Base-by-base conservation (phyloP, 2,797 vertebrate species). In the Enteromius mattozi region DNA sequence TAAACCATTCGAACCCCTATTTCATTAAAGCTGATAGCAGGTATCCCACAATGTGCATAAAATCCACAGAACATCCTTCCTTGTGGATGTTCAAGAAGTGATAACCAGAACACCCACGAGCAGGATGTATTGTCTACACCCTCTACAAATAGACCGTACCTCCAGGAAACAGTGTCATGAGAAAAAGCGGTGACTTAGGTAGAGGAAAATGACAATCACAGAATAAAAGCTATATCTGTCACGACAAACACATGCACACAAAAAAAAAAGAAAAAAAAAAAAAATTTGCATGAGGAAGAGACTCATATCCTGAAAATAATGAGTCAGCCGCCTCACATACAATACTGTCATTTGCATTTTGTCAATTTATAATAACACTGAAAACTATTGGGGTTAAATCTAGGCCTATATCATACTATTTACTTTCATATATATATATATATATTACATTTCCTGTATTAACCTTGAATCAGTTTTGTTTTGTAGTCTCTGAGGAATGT, bases 111-210 rank as follows among this genome's bases (percentile, higher is more conserved):
- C 80, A 86, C 86, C 69, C 78, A 82, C 63, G 61, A 83, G 84
- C 84, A 87, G 82, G 86, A 79, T 88, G 86, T 81, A 82, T 89
- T 89, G 88, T 89, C 86, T 84, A 83, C 80, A 85, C 47, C 13
- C 79, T 76, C 47, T 69, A 78, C 65, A 87, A 85, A 74, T 80
- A 80, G 84, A 80, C 59, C 65, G 14, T 69, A 80, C 65, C 80
- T 87, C 68, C 88, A 90, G 90, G 90, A 92, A 92, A 81, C 42
- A 2, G 30, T 63, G 81, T 85, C 54, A 54, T 78, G 56, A 88
- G 86, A 89, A 91, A 88, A 78, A 68, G 37, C 59, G 65, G 35
- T 63, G 86, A 80, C 78, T 86, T 89, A 91, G 87, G 88, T 89
- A 83, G 82, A 80, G 71, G 86, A 88, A 76, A 75, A 78, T 79